A percentile compares a stretch with the other conserved stretches of the same genome.
phyloP scores from a whole-genome alignment of 1,140 invertebrate species.

The Eupeodes corollae region DNA sequence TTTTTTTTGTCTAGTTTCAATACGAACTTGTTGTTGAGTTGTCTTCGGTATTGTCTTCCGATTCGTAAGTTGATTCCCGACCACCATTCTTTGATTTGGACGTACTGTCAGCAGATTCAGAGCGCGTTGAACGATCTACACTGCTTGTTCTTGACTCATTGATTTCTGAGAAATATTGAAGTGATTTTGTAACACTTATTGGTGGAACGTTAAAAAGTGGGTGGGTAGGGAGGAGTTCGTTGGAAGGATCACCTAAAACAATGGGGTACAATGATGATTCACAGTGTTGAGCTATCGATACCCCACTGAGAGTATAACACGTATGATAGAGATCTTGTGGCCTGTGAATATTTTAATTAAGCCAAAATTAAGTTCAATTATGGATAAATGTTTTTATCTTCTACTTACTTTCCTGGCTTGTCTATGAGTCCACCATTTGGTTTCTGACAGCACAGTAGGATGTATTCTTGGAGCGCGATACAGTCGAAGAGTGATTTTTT shows the following conservation, averaged over 20 bases:
- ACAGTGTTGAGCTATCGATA: constrained; percentile 85
- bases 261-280: constrained; percentile 39
- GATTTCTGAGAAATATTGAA: constrained; percentile 35
- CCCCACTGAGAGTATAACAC: constrained; percentile 90
- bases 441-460: constrained; percentile 86
- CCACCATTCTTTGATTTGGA: too few species aligned
- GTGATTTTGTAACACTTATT: constrained; percentile 40
- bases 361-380: too few species aligned
- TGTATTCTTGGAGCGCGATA: constrained; percentile 85
- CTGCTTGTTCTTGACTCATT: too few species aligned
- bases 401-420: constrained; percentile 90
- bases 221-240: constrained; percentile 51
- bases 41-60: too few species aligned
- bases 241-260: constrained; percentile 48
- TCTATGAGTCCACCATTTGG: constrained; percentile 85
- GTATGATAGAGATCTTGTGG: constrained; percentile 89
- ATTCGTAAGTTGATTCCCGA: too few species aligned
- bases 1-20: too few species aligned
- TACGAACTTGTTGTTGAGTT: too few species aligned
- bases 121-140: too few species aligned
- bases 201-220: constrained; percentile 55
- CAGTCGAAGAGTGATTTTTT: constrained; percentile 57
- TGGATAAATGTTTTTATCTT: constrained; percentile 19
- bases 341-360: constrained; percentile 44
- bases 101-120: too few species aligned